Base-by-base conservation (phyloP, 1,140 invertebrate genomes). In the Akabosia matsudoensis region DNA sequence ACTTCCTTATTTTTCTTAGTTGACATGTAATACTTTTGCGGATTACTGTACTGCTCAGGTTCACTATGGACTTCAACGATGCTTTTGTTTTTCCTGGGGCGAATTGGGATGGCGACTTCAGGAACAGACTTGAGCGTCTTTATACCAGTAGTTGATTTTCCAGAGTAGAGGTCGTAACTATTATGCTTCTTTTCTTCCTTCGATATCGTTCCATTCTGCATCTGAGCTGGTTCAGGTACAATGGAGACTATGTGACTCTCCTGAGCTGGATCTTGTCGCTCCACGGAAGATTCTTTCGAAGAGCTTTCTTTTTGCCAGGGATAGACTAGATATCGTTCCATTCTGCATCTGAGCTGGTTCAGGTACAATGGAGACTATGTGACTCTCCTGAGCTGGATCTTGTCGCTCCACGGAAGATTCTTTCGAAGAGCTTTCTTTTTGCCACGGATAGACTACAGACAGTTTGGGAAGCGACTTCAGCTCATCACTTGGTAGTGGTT, bases 371-470 rank as follows among this genome's bases (percentile, higher is more conserved):
- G 70, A 72, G 13, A 74, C 52, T 26, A 61, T 33, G 28, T 45
- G 52, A 33, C 74, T 61, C 22, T 78, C 70, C 13, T 18, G 37
- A 14, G 0, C 30, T 22, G n/a, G 24, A 14, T 16, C 31, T n/a
- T 14, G 37, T 28, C 3, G n/a, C 0, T 56, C 45, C 7, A 30
- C 52, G 31, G 34, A 26, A 52, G 54, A 33, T 51, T 74, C 33
- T 14, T 45, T 75, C 1, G 37, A 13, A 4, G 22, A 37, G 10
- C 14, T n/a, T 14, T 75, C 76, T 64, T 67, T 54, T 33, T 81
- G 67, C 80, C 80, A 81, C 4, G 80, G 80, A 51, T 81, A 81
- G 0, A 81, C 78, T 3, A 76, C 52, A 16, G 79, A 75, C 33
- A 74, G 61, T 74, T 78, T 76, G 10, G 76, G 80, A 34, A 79